Evolutionary conservation across 2,113 vertebrate genomes (phyloP).

Genomic region (Sander lucioperca): DNA sequence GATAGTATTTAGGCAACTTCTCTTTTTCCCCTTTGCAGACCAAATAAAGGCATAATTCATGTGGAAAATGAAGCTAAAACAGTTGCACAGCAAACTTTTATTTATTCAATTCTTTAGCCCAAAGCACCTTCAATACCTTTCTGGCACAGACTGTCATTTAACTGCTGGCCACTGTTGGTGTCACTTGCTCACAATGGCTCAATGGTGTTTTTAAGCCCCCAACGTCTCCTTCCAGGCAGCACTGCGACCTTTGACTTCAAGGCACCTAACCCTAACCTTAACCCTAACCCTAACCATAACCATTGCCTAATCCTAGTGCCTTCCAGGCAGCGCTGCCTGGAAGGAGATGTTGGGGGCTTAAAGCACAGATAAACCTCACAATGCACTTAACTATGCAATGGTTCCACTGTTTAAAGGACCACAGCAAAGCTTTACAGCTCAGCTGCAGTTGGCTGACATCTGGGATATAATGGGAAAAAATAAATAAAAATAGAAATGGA

Average conservation of each 20-base stretch:
- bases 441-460: not conserved
- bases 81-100: not conserved
- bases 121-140: not conserved
- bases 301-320: no score
- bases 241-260: no score
- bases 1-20: not conserved
- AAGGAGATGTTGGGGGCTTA: no score
- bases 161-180: not conserved
- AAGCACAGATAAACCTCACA: not conserved
- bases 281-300: no score
- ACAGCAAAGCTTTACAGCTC: not conserved
- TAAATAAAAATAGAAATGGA: not conserved
- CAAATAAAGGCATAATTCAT: not conserved
- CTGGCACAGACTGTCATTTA: not conserved
- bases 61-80: not conserved
- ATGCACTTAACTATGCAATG: not conserved
- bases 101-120: not conserved
- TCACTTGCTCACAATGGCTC: not conserved
- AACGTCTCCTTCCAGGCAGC: no score
- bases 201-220: no score
- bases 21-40: not conserved
- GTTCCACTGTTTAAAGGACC: not conserved
- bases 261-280: no score
- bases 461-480: not conserved
- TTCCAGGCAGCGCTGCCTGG: no score